Evolutionary conservation across 2,888 invertebrate species (phyloP), one percentile per base, ranked within the genome.

Genomic region (Mactromeris polynyma): DNA sequence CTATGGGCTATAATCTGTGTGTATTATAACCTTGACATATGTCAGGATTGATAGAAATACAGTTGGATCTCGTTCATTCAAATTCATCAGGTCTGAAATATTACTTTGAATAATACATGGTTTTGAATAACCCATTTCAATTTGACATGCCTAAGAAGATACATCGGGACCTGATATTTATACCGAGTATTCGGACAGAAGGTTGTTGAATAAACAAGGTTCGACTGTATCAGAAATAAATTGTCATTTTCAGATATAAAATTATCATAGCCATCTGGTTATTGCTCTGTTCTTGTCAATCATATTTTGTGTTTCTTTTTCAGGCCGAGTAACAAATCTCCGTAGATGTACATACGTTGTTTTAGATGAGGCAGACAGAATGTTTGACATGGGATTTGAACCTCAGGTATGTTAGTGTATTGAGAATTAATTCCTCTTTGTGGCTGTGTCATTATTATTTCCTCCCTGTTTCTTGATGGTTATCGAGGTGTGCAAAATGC

Each of bases 311-410:
- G 42, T 81, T n/a, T 85, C n/a, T 85, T 58, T 93, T 95, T n/a
- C 94, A 97, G 97, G 97, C 69, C 98, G 99, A 93, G 99, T 99
- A 1, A 99, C 99, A 11, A 99, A 99, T 97, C 97, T 99, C 89
- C 97, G 98, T n/a, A 97, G 99, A 73, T 99, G 99, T 69, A 99
- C 99, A 0, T 99, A 99, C 96, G 98, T 99, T 77, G 99, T 99
- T 0, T 97, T 99, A 58, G 99, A 99, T 96, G 99, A 99, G 97
- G 99, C 99, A 0, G 99, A 99, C 97, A 97, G 99, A 73, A 99
- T 99, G 99, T 99, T 99, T 96, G 99, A 99, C 96, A 99, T 99
- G 99, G 99, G 99, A 31, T 99, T 99, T 96, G 99, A 99, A 97
- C 99, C 99, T 0, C 99, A 99, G 97, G 98, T 98, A 93, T 82